Conservation (phyloP, 2,888 invertebrate species). For the Caenorhabditis sp. region DNA sequence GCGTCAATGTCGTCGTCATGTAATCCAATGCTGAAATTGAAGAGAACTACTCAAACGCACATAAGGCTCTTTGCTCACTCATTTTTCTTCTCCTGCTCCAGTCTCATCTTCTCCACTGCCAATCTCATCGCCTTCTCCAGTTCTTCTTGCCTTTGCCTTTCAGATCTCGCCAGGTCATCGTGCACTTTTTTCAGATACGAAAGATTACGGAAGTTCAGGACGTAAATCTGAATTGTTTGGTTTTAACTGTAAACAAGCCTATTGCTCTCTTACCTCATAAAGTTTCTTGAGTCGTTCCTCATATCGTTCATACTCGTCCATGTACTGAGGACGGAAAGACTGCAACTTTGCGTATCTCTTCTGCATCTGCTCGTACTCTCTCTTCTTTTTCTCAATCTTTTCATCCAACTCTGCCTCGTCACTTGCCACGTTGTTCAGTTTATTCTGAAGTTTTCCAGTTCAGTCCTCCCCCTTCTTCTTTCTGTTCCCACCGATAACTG, state of each 20-base stretch:
- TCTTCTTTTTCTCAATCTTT: slow-evolving; percentile 91
- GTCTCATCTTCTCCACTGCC: slow-evolving; percentile 82
- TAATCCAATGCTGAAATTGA: slow-evolving; percentile 35
- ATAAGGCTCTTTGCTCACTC: too few species aligned
- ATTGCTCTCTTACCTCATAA: slow-evolving; percentile 53
- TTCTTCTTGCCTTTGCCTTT: slow-evolving; percentile 84
- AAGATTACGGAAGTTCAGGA: slow-evolving; percentile 89
- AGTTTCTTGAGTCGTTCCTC: slow-evolving; percentile 89
- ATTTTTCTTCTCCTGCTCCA: slow-evolving; percentile 80
- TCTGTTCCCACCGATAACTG: slow-evolving; percentile 55
- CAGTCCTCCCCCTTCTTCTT: not conserved
- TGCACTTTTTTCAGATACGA: slow-evolving; percentile 90
- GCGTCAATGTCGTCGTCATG: slow-evolving; percentile 49
- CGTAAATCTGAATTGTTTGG: slow-evolving; percentile 83
- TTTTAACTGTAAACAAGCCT: not conserved
- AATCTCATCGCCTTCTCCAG: slow-evolving; percentile 82
- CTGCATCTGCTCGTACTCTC: slow-evolving; percentile 92
- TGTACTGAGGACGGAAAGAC: slow-evolving; percentile 87
- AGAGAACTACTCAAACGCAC: not conserved
- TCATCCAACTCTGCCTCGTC: slow-evolving; percentile 91
- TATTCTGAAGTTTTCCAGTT: slow-evolving; percentile 75
- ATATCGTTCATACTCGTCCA: slow-evolving; percentile 92
- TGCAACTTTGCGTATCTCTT: slow-evolving; percentile 91
- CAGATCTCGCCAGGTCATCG: slow-evolving; percentile 87
- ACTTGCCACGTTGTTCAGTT: slow-evolving; percentile 89